These are phyloP conservation scores for Tachystola acroxantha DNA, from an alignment of 2,888 invertebrate species.

Conservation along the genomic window DNA sequence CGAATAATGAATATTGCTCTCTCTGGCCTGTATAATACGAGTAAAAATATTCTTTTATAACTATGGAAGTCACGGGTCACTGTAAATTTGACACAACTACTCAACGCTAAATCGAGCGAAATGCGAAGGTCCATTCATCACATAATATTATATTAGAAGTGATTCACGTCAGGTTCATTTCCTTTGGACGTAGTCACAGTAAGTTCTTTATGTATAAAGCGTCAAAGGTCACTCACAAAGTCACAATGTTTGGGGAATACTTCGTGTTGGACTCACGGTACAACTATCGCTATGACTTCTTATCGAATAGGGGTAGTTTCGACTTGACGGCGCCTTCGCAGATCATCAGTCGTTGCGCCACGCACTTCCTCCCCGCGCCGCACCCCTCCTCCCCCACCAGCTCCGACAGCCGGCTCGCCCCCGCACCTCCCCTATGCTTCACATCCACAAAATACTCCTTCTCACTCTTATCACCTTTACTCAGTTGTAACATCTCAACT, in stretches of 20 bases:
- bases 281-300: constrained; percentile 51
- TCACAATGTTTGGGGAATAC: not conserved
- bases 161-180: too few species aligned
- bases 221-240: not conserved
- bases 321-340: constrained; percentile 93
- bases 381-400: constrained; percentile 27
- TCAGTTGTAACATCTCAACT: constrained; percentile 23
- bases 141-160: not conserved
- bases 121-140: not conserved
- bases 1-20: constrained; percentile 16
- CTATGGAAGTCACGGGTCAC: constrained; percentile 20
- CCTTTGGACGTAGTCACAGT: too few species aligned
- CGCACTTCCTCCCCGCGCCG: constrained; percentile 48
- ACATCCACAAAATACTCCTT: constrained; percentile 41
- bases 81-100: constrained; percentile 18
- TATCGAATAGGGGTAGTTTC: constrained; percentile 91
- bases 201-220: too few species aligned
- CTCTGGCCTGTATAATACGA: constrained; percentile 16
- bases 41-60: constrained; percentile 20
- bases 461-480: constrained; percentile 17
- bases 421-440: constrained; percentile 26
- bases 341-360: constrained; percentile 83
- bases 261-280: not conserved
- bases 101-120: constrained; percentile 2
- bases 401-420: constrained; percentile 15